Percentiles rank a stretch among this genome's conserved stretches.
Evolutionary conservation across 2,888 invertebrate genomes (phyloP).

Genomic region (Acanthoscelides obtectus): DNA sequence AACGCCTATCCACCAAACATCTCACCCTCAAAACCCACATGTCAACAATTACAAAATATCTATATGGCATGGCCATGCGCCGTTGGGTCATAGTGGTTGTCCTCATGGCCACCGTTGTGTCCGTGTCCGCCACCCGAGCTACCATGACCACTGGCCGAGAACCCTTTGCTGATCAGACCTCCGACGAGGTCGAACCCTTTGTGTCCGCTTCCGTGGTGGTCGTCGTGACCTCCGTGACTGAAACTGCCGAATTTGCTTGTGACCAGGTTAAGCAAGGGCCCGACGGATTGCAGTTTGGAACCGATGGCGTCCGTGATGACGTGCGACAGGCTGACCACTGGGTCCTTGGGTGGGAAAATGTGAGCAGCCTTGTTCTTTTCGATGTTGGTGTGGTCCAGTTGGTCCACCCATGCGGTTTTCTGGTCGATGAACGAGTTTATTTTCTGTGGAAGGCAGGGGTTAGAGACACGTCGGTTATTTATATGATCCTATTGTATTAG

Average conservation of each 20-base stretch:
- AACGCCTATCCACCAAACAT: not conserved
- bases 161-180: conserved; percentile 47
- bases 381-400: conserved; percentile 67
- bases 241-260: conserved; percentile 60
- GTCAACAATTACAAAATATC: conserved; percentile 11
- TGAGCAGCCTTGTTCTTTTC: conserved; percentile 72
- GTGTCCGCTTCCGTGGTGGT: conserved; percentile 33
- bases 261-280: conserved; percentile 58
- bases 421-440: conserved; percentile 77
- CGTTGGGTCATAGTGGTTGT: conserved; percentile 13
- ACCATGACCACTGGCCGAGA: conserved; percentile 8
- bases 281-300: conserved; percentile 55
- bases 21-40: not conserved
- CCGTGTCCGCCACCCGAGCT: not conserved
- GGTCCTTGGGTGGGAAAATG: conserved; percentile 58
- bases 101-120: conserved; percentile 7
- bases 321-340: conserved; percentile 54
- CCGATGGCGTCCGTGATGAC: conserved; percentile 67
- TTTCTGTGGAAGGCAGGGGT: conserved; percentile 57
- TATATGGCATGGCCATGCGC: conserved; percentile 13
- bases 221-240: conserved; percentile 33
- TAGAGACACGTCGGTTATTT: not conserved
- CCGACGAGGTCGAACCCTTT: conserved; percentile 59
- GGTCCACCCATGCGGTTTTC: conserved; percentile 66
- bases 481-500: too few species aligned